Evolutionary conservation across 2,888 invertebrate species (phyloP), one percentile per base, ranked within the genome.

Genomic region (Malthinus seriepunctatus): DNA sequence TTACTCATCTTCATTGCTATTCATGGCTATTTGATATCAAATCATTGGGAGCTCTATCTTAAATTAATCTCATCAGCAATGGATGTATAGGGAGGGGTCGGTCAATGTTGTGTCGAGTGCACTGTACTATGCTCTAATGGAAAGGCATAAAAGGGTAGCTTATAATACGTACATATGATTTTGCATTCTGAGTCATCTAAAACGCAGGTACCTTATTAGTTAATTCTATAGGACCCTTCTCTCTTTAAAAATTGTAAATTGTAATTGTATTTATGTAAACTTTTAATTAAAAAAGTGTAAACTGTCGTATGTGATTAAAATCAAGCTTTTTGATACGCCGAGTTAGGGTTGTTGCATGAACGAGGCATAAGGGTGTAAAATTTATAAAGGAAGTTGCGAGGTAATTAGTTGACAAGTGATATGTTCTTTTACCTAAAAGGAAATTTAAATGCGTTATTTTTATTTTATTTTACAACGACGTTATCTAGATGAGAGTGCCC

Each of bases 1-100:
- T 72, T 71, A 69, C 71, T 70, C 71, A 73, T 73, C 71, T 70
- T 66, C 69, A 71, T 73, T 72, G 69, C 69, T 71, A 73, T 73
- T 73, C 73, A 73, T 73, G 70, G 71, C 68, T 60, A 67, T 70
- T 70, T 69, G 68, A 71, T 72, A 71, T 72, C 68, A 66, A 70
- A 72, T 71, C 68, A 71, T 71, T 67, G 65, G 56, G 67, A 68
- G 66, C 66, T 63, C 69, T 71, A 71, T 73, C 72, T 72, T 68
- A 68, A 69, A 71, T 73, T 73, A 73, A 73, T 73, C 72, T 70
- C 67, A 68, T 70, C 67, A 65, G 60, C 61, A 62, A 58, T 64
- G 60, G 64, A 63, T 59, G 59, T 47, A 33, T 38, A 23, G 23
- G 23, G 59, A 59, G 59, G 59, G 59, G 14, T 54, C 39, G 38